These are phyloP conservation scores for Tyto alba DNA, from an alignment of 2,113 vertebrate genomes.

Conservation along the genomic window DNA sequence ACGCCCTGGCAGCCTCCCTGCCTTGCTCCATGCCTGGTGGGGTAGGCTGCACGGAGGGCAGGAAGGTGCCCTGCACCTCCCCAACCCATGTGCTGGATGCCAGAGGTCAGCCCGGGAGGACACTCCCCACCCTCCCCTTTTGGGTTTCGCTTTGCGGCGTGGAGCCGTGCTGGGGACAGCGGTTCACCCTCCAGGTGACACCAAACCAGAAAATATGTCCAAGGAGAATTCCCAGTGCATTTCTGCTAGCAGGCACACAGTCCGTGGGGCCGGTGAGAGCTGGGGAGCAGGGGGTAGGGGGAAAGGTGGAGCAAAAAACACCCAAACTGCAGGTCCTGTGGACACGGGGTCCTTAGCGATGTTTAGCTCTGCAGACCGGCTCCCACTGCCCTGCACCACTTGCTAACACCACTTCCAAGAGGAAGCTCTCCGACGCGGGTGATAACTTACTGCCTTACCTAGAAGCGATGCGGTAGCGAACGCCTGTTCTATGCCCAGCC, in stretches of 20 bases:
- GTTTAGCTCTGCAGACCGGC: background rate
- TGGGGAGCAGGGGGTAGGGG: too few species aligned
- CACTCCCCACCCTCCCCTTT: background rate
- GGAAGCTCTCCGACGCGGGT: rapidly evolving
- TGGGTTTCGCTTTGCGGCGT: rapidly evolving
- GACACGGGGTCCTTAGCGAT: background rate
- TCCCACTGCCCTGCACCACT: background rate
- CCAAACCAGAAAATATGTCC: background rate
- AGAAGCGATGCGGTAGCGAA: background rate
- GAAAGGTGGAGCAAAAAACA: background rate
- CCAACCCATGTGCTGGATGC: rapidly evolving
- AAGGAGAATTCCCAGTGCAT: background rate
- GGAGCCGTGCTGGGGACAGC: background rate
- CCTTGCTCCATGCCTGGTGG: rapidly evolving
- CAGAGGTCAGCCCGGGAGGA: background rate
- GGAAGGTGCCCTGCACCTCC: rapidly evolving
- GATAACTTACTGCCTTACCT: background rate
- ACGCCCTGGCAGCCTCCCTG: background rate
- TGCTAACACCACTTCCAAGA: background rate
- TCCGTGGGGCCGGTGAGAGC: rapidly evolving
- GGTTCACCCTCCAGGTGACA: background rate
- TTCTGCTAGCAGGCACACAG: background rate
- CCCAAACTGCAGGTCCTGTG: background rate
- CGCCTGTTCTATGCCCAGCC: background rate
- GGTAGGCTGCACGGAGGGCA: background rate